Base-by-base conservation (phyloP, 1,140 invertebrate genomes). In the Ostrea edulis region DNA sequence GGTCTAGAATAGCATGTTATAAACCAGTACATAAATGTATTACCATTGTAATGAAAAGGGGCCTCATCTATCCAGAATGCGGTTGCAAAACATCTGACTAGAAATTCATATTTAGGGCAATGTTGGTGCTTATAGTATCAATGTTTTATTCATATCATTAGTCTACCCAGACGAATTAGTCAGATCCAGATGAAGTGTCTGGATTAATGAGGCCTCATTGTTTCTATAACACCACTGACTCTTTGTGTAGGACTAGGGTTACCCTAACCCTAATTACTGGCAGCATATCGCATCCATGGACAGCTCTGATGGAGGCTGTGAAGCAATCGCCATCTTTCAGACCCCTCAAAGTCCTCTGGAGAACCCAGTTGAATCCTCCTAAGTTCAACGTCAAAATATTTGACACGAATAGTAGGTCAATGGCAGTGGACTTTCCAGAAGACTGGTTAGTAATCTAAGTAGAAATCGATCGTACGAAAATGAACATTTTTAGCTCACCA, bases 261-360 rank as follows among this genome's bases (percentile, higher is more conserved):
- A n/a, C n/a, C n/a, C n/a, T n/a, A n/a, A 20, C n/a, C 55, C 7
- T 62, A 7, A n/a, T 7, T 62, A 20, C 5, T 20, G 55, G n/a
- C 0, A 62, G 20, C 20, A 20, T 20, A n/a, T 20, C 35, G 68
- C 2, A 29, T 22, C 68, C 68, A 8, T 77, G 68, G 68, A 12
- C 2, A 25, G 25, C 25, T 14, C 8, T 77, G 3, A 25, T 25
- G 25, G 68, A 77, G 14, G 22, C 68, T 14, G 68, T 29, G 29
- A 25, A 54, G 20, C 58, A 53, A n/a, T 51, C 77, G 20, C 29
- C 35, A 20, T 2, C 62, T 35, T 35, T 82, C n/a, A 68, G 14
- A 54, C 86, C 86, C 53, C 22, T 87, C 51, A 84, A 84, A 58
- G 86, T 87, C 11, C 51, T 84, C 1, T 87, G 86, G 86, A 87